phyloP scores from a whole-genome alignment of 1,140 invertebrate genomes.

The Lucilia sericata region DNA sequence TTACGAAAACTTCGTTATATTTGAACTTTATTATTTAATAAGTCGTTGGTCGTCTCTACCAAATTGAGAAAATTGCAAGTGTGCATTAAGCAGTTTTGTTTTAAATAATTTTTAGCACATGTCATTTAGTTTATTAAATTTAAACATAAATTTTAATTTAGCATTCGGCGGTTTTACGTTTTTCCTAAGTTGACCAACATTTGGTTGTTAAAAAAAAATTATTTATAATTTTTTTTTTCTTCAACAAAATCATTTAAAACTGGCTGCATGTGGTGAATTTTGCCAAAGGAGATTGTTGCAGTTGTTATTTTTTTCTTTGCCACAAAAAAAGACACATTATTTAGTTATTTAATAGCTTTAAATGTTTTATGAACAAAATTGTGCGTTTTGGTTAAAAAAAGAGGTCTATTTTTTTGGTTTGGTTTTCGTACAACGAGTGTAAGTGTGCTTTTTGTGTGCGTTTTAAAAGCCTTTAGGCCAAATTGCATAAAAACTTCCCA shows the following conservation, averaged over 20 bases:
- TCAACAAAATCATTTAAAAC: neutral
- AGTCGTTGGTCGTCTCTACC: neutral
- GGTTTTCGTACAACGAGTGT: neutral
- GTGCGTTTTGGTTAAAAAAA: neutral
- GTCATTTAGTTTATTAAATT: slow-evolving; percentile 12
- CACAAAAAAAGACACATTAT: neutral
- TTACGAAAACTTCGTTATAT: neutral
- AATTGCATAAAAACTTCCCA: slow-evolving; percentile 36
- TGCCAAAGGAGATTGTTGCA: neutral
- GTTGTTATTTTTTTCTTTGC: neutral
- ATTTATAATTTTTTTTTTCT: neutral
- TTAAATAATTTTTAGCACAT: slow-evolving; percentile 14
- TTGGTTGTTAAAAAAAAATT: neutral
- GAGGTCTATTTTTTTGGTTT: neutral
- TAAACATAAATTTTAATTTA: slow-evolving; percentile 3
- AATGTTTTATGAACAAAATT: slow-evolving; percentile 13
- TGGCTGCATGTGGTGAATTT: neutral
- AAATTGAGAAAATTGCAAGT: neutral
- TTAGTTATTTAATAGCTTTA: neutral
- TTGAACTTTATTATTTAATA: neutral
- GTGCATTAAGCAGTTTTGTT: neutral
- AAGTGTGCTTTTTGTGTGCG: neutral
- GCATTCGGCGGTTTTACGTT: neutral
- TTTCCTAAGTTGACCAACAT: neutral
- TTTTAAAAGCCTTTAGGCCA: neutral